These are phyloP conservation scores for Bombus pyrosoma DNA, from an alignment of 1,140 invertebrate species.

Conservation along the genomic window DNA sequence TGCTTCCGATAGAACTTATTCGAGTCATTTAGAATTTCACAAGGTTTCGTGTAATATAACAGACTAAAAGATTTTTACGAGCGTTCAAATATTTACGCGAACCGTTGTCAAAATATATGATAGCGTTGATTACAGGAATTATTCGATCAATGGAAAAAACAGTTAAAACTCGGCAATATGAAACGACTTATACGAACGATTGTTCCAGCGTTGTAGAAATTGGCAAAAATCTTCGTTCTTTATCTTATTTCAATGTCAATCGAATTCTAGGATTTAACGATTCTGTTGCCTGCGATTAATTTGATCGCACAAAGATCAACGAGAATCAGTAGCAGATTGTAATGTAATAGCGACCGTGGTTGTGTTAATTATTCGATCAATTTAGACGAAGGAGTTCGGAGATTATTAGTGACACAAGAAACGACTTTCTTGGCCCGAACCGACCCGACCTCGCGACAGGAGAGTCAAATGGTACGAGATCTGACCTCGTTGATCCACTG, in stretches of 20 bases:
- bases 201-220: too few species aligned
- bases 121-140: too few species aligned
- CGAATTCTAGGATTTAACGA: neutral
- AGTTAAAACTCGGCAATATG: too few species aligned
- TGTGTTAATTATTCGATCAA: constrained; percentile 35
- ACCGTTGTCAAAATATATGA: too few species aligned
- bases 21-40: too few species aligned
- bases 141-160: too few species aligned
- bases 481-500: constrained; percentile 63
- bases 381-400: constrained; percentile 21
- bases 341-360: constrained; percentile 20
- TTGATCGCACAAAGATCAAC: neutral
- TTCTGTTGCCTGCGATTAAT: neutral
- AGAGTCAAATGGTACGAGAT: constrained; percentile 61
- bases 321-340: constrained; percentile 27
- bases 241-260: neutral
- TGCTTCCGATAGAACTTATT: too few species aligned
- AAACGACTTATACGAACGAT: rapidly evolving
- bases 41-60: too few species aligned
- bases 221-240: too few species aligned
- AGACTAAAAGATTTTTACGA: too few species aligned
- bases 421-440: constrained; percentile 59
- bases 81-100: too few species aligned
- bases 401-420: constrained; percentile 64
- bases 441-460: constrained; percentile 63